phyloP scores from a whole-genome alignment of 2,888 invertebrate genomes.

The Drosophila buzzatii region DNA sequence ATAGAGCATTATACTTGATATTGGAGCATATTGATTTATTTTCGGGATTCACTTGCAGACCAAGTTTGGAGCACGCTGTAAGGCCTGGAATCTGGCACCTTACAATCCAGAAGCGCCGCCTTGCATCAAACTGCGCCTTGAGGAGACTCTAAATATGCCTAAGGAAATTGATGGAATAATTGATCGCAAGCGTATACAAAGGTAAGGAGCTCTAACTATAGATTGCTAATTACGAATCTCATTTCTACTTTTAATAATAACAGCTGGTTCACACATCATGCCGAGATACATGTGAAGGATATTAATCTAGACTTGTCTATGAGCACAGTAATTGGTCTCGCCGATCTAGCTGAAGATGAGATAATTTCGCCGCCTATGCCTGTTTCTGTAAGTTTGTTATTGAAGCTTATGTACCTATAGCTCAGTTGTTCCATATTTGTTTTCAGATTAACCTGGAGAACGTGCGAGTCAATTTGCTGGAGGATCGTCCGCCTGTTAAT shows the following conservation, averaged over 20 bases:
- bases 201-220: conserved; percentile 38
- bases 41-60: conserved; percentile 86
- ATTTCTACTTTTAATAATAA: neutral
- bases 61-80: conserved; percentile 92
- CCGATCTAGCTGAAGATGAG: conserved; percentile 95
- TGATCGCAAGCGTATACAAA: conserved; percentile 84
- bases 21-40: conserved; percentile 22
- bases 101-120: conserved; percentile 86
- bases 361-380: conserved; percentile 91
- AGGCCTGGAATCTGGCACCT: conserved; percentile 91
- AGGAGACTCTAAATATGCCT: conserved; percentile 87
- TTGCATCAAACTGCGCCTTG: conserved; percentile 88
- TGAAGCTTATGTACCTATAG: neutral
- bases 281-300: conserved; percentile 89
- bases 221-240: neutral
- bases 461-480: conserved; percentile 90
- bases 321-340: conserved; percentile 92
- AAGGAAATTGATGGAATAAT: conserved; percentile 67
- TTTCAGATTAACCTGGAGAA: conserved; percentile 90
- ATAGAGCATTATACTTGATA: neutral
- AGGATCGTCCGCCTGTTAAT: conserved; percentile 93
- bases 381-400: conserved; percentile 88
- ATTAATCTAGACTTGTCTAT: conserved; percentile 90
- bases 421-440: neutral
- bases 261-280: conserved; percentile 85